Conservation (phyloP, 64 coral and sea anemone genomes). For the Catalaphyllia jardinei region DNA sequence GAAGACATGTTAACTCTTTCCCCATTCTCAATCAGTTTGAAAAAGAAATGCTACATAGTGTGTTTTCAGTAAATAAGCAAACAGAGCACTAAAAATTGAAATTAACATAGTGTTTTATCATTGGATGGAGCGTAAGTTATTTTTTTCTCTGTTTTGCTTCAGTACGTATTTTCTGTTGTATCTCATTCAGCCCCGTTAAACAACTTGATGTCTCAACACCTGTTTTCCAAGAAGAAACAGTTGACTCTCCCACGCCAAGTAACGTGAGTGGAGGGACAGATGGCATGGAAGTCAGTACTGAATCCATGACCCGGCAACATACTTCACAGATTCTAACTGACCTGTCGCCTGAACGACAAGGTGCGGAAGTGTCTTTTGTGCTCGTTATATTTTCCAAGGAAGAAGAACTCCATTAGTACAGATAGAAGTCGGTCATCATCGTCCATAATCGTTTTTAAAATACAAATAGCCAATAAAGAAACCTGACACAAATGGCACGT, state of each 20-base stretch:
- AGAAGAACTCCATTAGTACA: too few species aligned
- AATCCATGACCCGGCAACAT: neutral
- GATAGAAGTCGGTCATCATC: too few species aligned
- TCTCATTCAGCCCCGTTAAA: neutral
- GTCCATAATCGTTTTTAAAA: too few species aligned
- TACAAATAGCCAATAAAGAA: too few species aligned
- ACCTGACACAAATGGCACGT: too few species aligned
- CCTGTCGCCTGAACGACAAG: neutral
- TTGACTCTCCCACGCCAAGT: neutral
- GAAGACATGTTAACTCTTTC: neutral
- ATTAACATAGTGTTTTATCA: too few species aligned
- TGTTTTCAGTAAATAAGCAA: neutral
- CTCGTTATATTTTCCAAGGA: too few species aligned
- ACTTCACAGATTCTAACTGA: neutral
- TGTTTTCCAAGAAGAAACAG: neutral
- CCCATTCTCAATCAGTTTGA: neutral
- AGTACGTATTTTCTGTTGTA: neutral
- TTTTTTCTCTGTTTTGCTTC: too few species aligned
- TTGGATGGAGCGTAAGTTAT: too few species aligned
- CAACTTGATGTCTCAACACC: neutral
- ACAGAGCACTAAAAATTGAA: too few species aligned
- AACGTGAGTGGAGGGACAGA: neutral
- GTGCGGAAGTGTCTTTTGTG: neutral
- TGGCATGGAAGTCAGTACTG: neutral
- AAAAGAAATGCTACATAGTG: neutral